These are phyloP conservation scores for Hemichromis elongatus DNA, from an alignment of 2,113 vertebrate species.

Conservation along the genomic window DNA sequence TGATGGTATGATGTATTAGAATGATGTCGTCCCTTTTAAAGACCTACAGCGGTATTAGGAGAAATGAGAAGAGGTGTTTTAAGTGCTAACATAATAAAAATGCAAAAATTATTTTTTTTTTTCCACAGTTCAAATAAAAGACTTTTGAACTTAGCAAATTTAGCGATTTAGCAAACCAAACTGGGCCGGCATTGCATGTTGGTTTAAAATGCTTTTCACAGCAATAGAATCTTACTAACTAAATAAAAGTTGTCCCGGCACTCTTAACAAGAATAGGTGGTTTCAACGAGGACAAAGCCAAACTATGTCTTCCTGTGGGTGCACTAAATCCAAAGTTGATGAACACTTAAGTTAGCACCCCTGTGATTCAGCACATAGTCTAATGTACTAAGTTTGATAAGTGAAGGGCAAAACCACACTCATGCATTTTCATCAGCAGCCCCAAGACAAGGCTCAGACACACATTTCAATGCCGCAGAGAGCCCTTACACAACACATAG, in stretches of 20 bases:
- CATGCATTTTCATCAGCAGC: conserved; percentile 69
- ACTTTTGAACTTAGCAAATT: background rate
- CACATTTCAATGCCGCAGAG: conserved; percentile 68
- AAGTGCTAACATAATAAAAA: background rate
- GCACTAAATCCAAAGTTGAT: conserved; percentile 62
- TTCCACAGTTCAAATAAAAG: background rate
- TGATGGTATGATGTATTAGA: conserved; percentile 64
- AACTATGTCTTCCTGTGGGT: conserved; percentile 36
- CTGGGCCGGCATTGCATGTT: background rate
- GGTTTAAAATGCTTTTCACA: background rate
- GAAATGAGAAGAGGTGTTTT: background rate
- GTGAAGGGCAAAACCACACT: conserved; percentile 66
- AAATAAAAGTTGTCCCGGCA: background rate
- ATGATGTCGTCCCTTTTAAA: conserved; percentile 42
- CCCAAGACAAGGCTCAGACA: conserved; percentile 55
- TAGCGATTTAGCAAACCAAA: background rate
- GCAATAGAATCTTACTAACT: background rate
- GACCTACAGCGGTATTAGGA: conserved; percentile 10
- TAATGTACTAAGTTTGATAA: conserved; percentile 71
- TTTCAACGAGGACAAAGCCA: conserved; percentile 25
- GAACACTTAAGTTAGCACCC: conserved; percentile 56
- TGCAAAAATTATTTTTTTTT: background rate
- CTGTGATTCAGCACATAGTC: conserved; percentile 58
- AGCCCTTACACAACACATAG: conserved; percentile 61
- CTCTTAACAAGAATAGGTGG: background rate